A percentile compares a stretch with the other conserved stretches of the same genome.
Evolutionary conservation across 2,888 invertebrate species (phyloP).

Genomic region (Caenorhabditis angaria): DNA sequence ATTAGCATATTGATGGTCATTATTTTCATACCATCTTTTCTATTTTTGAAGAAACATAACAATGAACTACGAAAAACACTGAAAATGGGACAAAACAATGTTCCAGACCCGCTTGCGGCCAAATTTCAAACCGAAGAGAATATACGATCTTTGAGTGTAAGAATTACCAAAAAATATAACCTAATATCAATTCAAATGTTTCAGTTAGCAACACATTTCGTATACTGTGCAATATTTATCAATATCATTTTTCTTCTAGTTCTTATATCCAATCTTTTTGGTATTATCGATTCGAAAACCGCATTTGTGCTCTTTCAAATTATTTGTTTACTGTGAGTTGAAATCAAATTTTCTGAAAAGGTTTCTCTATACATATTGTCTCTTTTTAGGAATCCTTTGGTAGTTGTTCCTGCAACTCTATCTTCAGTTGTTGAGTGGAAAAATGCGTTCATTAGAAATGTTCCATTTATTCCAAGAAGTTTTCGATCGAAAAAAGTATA

Average conservation of each 20-base stretch:
- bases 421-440: not conserved
- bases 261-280: not conserved
- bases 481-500: not conserved
- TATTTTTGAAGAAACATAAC: not conserved
- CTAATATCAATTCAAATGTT: not conserved
- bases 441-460: not conserved
- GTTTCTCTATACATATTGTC: too few species aligned
- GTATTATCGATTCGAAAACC: not conserved
- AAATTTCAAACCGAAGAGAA: constrained; percentile 1
- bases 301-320: not conserved
- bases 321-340: not conserved
- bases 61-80: not conserved
- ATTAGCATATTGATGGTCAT: not conserved
- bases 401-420: not conserved
- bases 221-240: not conserved
- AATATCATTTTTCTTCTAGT: not conserved
- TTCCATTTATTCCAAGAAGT: not conserved
- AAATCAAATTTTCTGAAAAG: too few species aligned
- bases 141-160: not conserved
- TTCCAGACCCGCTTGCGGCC: not conserved
- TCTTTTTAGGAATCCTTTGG: not conserved
- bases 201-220: not conserved
- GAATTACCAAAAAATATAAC: too few species aligned
- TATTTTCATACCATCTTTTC: not conserved
- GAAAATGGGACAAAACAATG: not conserved